These are phyloP conservation scores for Danio kyathit DNA, from an alignment of 2,797 vertebrate species.

Conservation along the genomic window DNA sequence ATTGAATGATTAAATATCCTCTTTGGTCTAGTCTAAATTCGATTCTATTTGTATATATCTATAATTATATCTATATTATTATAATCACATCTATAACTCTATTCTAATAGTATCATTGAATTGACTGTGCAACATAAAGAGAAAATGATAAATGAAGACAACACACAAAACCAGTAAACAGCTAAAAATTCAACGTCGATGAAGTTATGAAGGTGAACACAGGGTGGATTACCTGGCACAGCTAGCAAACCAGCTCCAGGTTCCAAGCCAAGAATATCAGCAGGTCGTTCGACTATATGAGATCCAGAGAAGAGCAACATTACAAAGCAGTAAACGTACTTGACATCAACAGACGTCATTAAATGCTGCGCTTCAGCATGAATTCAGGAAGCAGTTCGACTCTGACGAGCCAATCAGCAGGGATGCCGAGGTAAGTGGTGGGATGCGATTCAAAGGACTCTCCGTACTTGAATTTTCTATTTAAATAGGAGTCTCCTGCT, in stretches of 20 bases:
- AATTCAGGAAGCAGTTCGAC: neutral
- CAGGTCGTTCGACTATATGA: constrained; percentile 79
- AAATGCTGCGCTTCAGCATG: neutral
- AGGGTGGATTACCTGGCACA: constrained; percentile 88
- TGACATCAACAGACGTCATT: neutral
- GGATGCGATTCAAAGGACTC: neutral
- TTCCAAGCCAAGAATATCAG: constrained; percentile 81
- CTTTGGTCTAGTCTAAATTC: too few species aligned
- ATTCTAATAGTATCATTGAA: too few species aligned
- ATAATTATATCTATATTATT: too few species aligned
- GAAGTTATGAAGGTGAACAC: constrained; percentile 48
- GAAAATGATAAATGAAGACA: neutral
- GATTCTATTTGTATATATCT: too few species aligned
- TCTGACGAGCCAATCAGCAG: neutral
- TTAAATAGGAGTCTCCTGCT: neutral
- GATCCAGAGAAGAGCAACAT: neutral
- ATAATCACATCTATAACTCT: too few species aligned
- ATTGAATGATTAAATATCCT: too few species aligned
- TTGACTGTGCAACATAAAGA: neutral
- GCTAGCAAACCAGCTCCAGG: constrained; percentile 80
- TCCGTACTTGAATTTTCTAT: neutral
- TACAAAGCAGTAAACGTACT: neutral
- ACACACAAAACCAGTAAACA: neutral
- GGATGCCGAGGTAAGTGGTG: neutral
- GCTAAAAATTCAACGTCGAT: neutral